These are phyloP conservation scores for Hystrix brachyura DNA, from an alignment of 2,113 vertebrate genomes.

Conservation along the genomic window DNA sequence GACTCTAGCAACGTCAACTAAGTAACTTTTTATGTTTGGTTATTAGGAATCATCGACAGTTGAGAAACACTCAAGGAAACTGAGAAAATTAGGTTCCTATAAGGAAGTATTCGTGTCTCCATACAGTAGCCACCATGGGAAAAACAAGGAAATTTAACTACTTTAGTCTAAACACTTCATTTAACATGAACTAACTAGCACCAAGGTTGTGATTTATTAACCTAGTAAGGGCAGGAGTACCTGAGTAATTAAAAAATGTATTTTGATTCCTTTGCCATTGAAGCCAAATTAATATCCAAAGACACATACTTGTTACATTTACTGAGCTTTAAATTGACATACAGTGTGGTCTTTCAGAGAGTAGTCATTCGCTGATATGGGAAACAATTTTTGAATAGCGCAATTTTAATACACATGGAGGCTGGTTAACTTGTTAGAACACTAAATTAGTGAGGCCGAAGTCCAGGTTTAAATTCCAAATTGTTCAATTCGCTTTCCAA, in stretches of 20 bases:
- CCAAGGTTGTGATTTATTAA: background rate
- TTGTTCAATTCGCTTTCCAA: background rate
- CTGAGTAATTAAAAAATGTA: background rate
- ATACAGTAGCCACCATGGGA: background rate
- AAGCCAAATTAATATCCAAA: background rate
- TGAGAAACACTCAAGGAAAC: background rate
- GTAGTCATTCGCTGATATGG: slow-evolving; percentile 1
- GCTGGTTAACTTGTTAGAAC: background rate
- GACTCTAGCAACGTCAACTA: background rate
- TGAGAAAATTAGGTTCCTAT: slow-evolving; percentile 14
- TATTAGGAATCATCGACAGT: background rate
- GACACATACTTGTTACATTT: background rate
- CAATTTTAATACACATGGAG: background rate
- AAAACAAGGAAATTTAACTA: background rate
- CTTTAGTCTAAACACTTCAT: background rate
- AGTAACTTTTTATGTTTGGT: background rate
- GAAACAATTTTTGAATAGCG: background rate
- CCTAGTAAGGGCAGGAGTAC: background rate
- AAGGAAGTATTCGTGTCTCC: background rate
- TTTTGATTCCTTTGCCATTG: background rate
- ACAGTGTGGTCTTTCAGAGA: background rate
- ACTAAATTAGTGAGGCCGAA: background rate
- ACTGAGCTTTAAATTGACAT: background rate
- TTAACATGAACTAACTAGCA: background rate
- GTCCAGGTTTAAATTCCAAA: background rate